phyloP scores from a whole-genome alignment of 2,113 vertebrate species.

The Platichthys flesus region DNA sequence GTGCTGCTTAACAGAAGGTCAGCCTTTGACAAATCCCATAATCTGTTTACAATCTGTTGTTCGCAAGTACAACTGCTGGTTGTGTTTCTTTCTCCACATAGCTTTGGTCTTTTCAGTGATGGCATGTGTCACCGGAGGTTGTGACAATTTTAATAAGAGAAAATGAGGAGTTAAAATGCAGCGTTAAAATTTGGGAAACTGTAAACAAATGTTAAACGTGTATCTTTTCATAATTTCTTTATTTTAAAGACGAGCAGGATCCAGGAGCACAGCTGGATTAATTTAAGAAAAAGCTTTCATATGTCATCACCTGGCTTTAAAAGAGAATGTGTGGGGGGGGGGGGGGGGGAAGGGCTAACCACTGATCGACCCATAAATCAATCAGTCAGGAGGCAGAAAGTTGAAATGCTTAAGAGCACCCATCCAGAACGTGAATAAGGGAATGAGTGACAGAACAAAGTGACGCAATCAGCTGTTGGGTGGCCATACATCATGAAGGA shows the following conservation, averaged over 20 bases:
- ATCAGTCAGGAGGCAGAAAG: constrained; percentile 52
- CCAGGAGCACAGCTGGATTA: too few relatives aligned
- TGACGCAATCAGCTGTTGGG: constrained; percentile 74
- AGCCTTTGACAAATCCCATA: constrained; percentile 60
- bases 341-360: constrained; percentile 19
- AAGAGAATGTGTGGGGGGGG: neutral
- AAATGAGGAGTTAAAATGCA: neutral
- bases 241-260: too few relatives aligned
- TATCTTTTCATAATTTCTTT: neutral
- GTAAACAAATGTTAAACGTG: neutral
- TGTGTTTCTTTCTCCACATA: constrained; percentile 37
- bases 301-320: constrained; percentile 40
- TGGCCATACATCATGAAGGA: constrained; percentile 63
- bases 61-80: constrained; percentile 38
- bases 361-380: constrained; percentile 75
- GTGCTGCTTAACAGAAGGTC: constrained; percentile 69
- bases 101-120: constrained; percentile 17
- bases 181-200: neutral
- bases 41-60: constrained; percentile 68
- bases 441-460: constrained; percentile 76
- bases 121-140: constrained; percentile 5
- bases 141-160: neutral
- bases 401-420: constrained; percentile 50
- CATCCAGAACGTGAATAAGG: constrained; percentile 51
- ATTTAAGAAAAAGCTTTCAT: too few relatives aligned